Percentiles rank a stretch among this genome's conserved stretches.
Conservation (phyloP, 2,113 vertebrate species). For the Anoplopoma fimbria region DNA sequence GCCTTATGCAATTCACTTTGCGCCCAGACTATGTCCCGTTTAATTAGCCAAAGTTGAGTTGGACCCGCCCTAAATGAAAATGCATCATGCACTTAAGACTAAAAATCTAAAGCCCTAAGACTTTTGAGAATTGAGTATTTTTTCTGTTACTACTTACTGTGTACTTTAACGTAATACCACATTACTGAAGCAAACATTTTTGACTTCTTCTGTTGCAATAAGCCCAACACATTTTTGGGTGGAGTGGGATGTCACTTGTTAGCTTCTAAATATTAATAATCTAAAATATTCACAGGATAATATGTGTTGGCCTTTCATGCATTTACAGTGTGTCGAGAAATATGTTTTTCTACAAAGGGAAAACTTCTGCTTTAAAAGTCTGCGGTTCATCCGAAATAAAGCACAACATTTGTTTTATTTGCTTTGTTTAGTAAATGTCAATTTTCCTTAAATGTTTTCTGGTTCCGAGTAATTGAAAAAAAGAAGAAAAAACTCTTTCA, state of each 20-base stretch:
- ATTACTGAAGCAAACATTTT: not conserved
- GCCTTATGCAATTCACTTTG: not conserved
- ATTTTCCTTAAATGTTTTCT: conserved; percentile 15
- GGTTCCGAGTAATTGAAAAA: too few relatives aligned
- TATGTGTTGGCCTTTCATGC: not conserved
- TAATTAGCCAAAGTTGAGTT: not conserved
- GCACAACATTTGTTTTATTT: not conserved
- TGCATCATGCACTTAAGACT: not conserved
- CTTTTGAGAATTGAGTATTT: not conserved
- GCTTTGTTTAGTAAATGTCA: not conserved
- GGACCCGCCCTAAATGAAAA: too few relatives aligned
- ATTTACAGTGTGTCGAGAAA: not conserved
- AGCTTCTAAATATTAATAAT: not conserved
- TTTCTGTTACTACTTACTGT: too few relatives aligned
- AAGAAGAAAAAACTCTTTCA: not conserved
- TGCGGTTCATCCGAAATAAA: conserved; percentile 15
- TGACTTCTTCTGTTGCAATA: not conserved
- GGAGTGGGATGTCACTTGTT: not conserved
- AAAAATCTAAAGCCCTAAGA: not conserved
- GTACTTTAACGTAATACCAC: not conserved
- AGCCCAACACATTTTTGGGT: not conserved
- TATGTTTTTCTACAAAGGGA: not conserved
- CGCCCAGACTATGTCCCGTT: not conserved
- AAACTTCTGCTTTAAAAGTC: not conserved
- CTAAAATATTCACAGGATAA: not conserved